These are phyloP conservation scores for Peromyscus attwateri DNA, from an alignment of 2,797 vertebrate species.

Conservation along the genomic window DNA sequence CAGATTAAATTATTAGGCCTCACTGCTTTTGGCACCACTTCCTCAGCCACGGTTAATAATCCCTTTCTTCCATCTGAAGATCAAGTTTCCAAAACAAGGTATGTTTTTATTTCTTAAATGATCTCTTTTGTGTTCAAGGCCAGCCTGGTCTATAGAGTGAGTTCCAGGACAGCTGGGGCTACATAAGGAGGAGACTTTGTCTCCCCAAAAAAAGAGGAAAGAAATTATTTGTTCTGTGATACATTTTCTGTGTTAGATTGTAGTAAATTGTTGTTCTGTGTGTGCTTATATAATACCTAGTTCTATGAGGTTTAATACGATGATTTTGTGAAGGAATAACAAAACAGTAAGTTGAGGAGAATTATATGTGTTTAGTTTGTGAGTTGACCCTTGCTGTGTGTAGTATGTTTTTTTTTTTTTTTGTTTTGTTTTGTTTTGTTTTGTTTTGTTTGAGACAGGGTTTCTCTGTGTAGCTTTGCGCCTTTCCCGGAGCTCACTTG, in stretches of 20 bases:
- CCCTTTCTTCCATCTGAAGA: constrained; percentile 99
- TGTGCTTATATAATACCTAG: not conserved
- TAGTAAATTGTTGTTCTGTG: not conserved
- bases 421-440: no score
- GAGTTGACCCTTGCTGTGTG: not conserved
- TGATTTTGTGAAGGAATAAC: constrained; percentile 34
- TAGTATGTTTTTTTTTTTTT: not conserved
- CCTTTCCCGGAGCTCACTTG: no score
- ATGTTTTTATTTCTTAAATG: constrained; percentile 27
- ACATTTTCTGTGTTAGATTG: not conserved
- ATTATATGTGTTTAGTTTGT: constrained; percentile 50
- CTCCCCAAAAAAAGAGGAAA: not conserved
- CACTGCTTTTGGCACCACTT: constrained; percentile 98
- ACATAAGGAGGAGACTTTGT: not conserved
- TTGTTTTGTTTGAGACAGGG: no score
- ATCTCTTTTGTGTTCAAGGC: not conserved
- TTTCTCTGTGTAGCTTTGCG: no score
- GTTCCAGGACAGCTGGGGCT: not conserved
- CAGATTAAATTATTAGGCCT: constrained; percentile 98
- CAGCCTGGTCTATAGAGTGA: not conserved
- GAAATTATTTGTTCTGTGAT: not conserved
- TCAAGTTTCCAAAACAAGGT: constrained; percentile 99
- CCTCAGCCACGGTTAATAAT: constrained; percentile 98
- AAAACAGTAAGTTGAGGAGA: not conserved
- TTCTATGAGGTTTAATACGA: not conserved